Evolutionary conservation across 2,888 invertebrate genomes (phyloP).

Genomic region (Lithosia quadra): DNA sequence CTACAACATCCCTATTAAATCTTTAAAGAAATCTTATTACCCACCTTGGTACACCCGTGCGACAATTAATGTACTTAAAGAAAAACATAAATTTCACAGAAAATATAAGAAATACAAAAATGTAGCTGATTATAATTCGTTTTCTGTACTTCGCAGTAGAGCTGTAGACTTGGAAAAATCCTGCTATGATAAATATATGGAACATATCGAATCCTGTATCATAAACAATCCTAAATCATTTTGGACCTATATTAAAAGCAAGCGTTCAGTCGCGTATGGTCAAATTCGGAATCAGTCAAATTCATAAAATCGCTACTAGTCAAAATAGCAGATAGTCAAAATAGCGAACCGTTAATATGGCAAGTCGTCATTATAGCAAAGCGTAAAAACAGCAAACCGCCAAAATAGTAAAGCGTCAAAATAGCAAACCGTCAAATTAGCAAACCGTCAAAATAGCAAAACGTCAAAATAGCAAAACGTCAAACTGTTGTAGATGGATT

Average conservation of each 20-base stretch:
- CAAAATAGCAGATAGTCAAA: too few species aligned
- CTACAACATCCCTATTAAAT: constrained; percentile 5
- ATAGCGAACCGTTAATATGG: too few species aligned
- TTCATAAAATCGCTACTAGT: too few species aligned
- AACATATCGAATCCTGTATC: background rate
- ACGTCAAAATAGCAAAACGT: too few species aligned
- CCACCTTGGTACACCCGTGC: constrained; percentile 1
- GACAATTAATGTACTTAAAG: background rate
- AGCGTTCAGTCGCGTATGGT: too few species aligned
- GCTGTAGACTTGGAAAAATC: background rate
- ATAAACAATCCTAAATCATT: background rate
- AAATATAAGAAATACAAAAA: constrained; percentile 1
- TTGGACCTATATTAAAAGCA: background rate
- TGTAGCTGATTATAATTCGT: background rate
- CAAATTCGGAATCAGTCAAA: too few species aligned
- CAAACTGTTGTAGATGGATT: too few species aligned
- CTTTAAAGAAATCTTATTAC: background rate
- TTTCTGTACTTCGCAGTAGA: background rate
- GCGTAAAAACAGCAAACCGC: too few species aligned
- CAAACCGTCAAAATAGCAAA: too few species aligned
- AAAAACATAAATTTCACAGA: background rate
- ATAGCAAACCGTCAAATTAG: too few species aligned
- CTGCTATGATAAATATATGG: background rate
- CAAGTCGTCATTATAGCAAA: too few species aligned
- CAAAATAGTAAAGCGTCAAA: too few species aligned